A percentile compares a stretch with the other conserved stretches of the same genome.
These are phyloP conservation scores for Xyrichtys novacula DNA, from an alignment of 2,797 vertebrate species.

Conservation along the genomic window DNA sequence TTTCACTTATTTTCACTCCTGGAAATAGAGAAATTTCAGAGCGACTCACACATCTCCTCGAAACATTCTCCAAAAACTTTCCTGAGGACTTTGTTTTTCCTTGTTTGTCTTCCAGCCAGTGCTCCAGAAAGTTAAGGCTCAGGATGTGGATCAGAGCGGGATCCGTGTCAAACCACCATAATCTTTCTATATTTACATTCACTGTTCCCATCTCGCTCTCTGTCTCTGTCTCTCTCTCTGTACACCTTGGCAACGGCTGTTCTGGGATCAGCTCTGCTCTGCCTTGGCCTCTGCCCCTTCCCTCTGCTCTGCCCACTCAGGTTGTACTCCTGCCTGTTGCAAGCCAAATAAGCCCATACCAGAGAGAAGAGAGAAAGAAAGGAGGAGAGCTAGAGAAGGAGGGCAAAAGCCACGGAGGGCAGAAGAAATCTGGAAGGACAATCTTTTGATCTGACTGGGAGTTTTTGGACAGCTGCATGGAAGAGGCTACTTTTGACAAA, in stretches of 20 bases:
- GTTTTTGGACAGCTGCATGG: neutral
- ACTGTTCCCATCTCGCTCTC: conserved; percentile 29
- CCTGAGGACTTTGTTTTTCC: conserved; percentile 1
- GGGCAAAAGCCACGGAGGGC: conserved; percentile 30
- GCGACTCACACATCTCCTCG: neutral
- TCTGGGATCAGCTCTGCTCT: conserved; percentile 59
- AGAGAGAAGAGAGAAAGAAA: conserved; percentile 1
- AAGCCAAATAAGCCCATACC: conserved; percentile 26
- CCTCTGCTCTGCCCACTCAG: conserved; percentile 66
- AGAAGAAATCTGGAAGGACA: conserved; percentile 26
- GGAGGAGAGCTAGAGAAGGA: conserved; percentile 10
- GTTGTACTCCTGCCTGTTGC: conserved; percentile 52
- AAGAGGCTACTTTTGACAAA: neutral
- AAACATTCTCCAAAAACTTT: conserved; percentile 1
- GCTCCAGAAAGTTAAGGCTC: conserved; percentile 41
- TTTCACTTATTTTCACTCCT: neutral
- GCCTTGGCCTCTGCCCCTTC: conserved; percentile 64
- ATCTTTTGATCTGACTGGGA: neutral
- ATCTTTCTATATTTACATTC: conserved; percentile 56
- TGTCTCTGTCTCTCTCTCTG: conserved; percentile 1
- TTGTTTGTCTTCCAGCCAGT: neutral
- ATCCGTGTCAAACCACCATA: conserved; percentile 58
- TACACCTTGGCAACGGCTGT: conserved; percentile 60
- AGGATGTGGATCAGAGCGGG: conserved; percentile 58
- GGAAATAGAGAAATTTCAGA: neutral